These are phyloP conservation scores for Cottus gobio DNA, from an alignment of 2,113 vertebrate genomes.

Conservation along the genomic window DNA sequence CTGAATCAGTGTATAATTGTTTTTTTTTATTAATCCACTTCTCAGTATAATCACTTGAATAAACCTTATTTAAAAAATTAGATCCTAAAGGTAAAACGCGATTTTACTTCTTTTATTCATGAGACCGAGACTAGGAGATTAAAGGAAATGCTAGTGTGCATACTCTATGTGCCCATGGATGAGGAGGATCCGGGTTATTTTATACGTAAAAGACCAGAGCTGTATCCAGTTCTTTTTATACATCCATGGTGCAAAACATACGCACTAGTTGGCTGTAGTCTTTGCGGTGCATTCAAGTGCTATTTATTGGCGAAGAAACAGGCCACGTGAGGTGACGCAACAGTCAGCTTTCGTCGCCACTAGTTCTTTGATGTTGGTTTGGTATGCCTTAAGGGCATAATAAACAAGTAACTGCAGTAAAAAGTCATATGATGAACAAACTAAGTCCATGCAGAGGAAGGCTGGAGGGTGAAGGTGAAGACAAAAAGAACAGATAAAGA, in stretches of 20 bases:
- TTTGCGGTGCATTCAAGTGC: not conserved
- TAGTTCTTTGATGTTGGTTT: not conserved
- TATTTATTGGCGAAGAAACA: not conserved
- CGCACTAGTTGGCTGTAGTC: not conserved
- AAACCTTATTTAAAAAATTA: not conserved
- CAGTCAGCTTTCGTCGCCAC: not conserved
- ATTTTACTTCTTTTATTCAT: not conserved
- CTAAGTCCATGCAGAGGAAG: slow-evolving; percentile 40
- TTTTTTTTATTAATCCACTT: not conserved
- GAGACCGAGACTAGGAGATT: not conserved
- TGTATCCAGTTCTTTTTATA: not conserved
- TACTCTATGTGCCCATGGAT: not conserved
- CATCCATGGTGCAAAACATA: not conserved
- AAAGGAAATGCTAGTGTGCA: not conserved
- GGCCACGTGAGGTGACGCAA: not conserved
- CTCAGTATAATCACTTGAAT: not conserved
- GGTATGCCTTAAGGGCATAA: slow-evolving; percentile 44
- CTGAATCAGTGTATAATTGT: not conserved
- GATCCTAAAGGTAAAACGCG: not conserved
- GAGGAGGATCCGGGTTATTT: not conserved
- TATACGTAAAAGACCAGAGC: not conserved
- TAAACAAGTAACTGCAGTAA: slow-evolving; percentile 44
- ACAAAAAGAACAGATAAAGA: slow-evolving; percentile 59
- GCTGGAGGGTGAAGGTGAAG: slow-evolving; percentile 56
- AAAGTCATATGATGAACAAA: slow-evolving; percentile 73